Evolutionary conservation across 2,797 vertebrate species (phyloP), one percentile per base, ranked within the genome.

Genomic region (Lindbergichthys nudifrons): DNA sequence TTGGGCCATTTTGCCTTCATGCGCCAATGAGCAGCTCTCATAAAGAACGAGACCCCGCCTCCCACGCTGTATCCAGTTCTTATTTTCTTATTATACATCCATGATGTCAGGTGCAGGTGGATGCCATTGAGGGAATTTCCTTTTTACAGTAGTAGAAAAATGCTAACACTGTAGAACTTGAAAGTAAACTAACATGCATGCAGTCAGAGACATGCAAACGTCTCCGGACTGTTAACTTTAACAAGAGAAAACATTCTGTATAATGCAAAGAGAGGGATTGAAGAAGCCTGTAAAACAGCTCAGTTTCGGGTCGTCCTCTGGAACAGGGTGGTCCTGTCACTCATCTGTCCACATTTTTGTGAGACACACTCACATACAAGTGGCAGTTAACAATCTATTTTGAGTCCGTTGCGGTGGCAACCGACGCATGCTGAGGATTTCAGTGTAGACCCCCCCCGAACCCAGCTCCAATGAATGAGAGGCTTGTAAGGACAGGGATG

Each of bases 301-400:
- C 80, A 0, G 81, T 61, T 88, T 77, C 64, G 47, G 72, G 72
- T 79, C 5, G 10, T 47, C 59, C 75, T 54, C 80, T 67, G 60
- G 47, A 66, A 42, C 88, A 80, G 75, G 83, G 88, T 90, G 91
- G 87, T 89, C 80, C 88, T 61, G 77, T 65, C 79, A 68, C 65
- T 79, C 80, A 65, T 30, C 72, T 15, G 18, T 70, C 57, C 74
- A 73, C 75, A 82, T 77, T 82, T 89, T 84, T 84, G 54, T 50
- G 60, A 57, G 54, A 82, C 70, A 65, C 46, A 60, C 61, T 51
- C 64, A 60, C 62, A 73, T 62, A 62, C 50, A 59, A 79, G 86
- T 56, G 65, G 73, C 79, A 73, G 57, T 88, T 84, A 85, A 77
- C 63, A 8, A 39, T 83, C 89, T 93, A 92, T 93, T 93, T 91